These are phyloP conservation scores for Heteromurus nitidus DNA, from an alignment of 2,888 invertebrate species.

Conservation along the genomic window DNA sequence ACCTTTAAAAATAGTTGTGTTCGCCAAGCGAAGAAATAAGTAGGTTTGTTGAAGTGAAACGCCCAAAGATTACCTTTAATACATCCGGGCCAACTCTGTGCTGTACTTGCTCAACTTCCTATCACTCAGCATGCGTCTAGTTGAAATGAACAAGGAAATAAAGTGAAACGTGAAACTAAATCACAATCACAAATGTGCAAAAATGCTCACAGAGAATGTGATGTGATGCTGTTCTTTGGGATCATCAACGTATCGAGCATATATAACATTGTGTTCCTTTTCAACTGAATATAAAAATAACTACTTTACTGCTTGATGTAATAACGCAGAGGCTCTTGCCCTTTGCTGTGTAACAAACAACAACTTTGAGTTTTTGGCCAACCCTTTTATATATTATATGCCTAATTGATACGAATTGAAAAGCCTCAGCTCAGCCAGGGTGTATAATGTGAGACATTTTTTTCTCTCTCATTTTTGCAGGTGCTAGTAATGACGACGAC, in stretches of 20 bases:
- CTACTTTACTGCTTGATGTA: too few species aligned
- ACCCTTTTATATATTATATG: background rate
- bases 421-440: too few species aligned
- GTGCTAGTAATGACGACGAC: conserved; percentile 76
- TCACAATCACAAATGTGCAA: too few species aligned
- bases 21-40: conserved; percentile 9
- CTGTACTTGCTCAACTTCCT: too few species aligned
- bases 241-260: too few species aligned
- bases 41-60: conserved; percentile 38
- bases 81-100: background rate
- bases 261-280: background rate
- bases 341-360: conserved; percentile 7
- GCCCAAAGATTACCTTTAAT: conserved; percentile 27
- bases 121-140: too few species aligned
- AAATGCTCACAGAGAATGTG: too few species aligned
- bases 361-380: background rate
- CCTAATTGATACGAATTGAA: background rate
- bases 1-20: conserved; percentile 17
- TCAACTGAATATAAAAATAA: background rate
- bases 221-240: too few species aligned
- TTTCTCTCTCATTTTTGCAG: conserved; percentile 15
- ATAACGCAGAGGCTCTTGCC: background rate
- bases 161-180: too few species aligned
- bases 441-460: background rate
- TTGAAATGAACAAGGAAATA: conserved; percentile 6